phyloP scores from a whole-genome alignment of 2,797 vertebrate species.

The Oryzias sinensis region DNA sequence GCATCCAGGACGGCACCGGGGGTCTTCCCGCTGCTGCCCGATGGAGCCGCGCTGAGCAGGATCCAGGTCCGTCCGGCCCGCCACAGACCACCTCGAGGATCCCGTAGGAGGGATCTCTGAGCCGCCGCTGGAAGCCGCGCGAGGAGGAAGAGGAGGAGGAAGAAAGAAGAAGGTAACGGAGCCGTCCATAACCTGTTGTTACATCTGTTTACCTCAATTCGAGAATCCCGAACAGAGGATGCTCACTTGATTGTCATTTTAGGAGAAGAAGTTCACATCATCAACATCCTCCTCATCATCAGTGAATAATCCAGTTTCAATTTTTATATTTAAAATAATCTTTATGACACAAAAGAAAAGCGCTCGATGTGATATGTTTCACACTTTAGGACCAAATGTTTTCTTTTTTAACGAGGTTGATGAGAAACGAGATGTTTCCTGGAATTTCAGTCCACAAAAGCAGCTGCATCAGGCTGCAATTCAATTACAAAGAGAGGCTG shows the following conservation, averaged over 20 bases:
- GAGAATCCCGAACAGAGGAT: too few relatives aligned
- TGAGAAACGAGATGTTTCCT: too few relatives aligned
- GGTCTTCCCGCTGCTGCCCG: constrained; percentile 37
- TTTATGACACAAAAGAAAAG: background rate
- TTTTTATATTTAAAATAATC: too few relatives aligned
- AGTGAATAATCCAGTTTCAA: too few relatives aligned
- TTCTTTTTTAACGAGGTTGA: too few relatives aligned
- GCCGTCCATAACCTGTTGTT: constrained; percentile 69
- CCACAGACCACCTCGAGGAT: constrained; percentile 17
- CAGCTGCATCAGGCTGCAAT: constrained; percentile 34
- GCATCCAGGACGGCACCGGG: constrained; percentile 35
- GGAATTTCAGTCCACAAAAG: constrained; percentile 18
- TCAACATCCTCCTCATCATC: too few relatives aligned
- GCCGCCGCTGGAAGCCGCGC: constrained; percentile 1
- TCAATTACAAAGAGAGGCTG: constrained; percentile 44
- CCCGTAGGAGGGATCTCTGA: constrained; percentile 9
- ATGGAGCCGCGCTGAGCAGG: constrained; percentile 51
- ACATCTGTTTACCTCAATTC: background rate
- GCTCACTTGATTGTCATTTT: too few relatives aligned
- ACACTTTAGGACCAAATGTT: too few relatives aligned
- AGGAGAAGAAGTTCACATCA: too few relatives aligned
- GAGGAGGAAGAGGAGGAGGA: background rate
- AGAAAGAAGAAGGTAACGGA: constrained; percentile 11
- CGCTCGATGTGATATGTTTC: constrained; percentile 19
- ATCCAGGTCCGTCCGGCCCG: constrained; percentile 31